phyloP scores from a whole-genome alignment of 2,888 invertebrate genomes.

The Panopea generosa region DNA sequence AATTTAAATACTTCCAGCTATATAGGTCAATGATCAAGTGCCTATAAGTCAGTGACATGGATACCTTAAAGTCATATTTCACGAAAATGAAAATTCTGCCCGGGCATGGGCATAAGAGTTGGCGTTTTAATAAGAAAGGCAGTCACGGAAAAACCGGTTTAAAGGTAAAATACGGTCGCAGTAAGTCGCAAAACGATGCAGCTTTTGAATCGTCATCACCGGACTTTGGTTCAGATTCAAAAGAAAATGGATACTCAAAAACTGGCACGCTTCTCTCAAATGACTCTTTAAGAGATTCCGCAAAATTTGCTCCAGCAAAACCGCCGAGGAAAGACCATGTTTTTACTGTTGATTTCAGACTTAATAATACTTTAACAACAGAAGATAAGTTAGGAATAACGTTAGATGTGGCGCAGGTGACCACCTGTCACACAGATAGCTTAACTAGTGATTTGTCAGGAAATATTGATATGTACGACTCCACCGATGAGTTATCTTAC shows the following conservation, averaged over 20 bases:
- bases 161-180: conserved; percentile 49
- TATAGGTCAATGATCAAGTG: too few species aligned
- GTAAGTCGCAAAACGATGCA: conserved; percentile 60
- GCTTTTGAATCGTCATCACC: conserved; percentile 26
- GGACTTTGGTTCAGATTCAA: conserved; percentile 28
- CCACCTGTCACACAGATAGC: conserved; percentile 44
- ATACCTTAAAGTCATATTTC: conserved; percentile 78
- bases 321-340: conserved; percentile 79
- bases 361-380: conserved; percentile 20
- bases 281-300: conserved; percentile 15
- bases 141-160: conserved; percentile 41
- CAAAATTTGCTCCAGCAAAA: conserved; percentile 75
- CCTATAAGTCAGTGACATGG: conserved; percentile 60
- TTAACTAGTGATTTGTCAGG: conserved; percentile 34
- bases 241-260: conserved; percentile 44
- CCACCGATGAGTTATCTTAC: conserved; percentile 51
- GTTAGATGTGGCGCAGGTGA: conserved; percentile 64
- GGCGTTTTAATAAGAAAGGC: conserved; percentile 53
- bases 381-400: conserved; percentile 70
- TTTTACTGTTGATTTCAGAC: conserved; percentile 70
- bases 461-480: conserved; percentile 34
- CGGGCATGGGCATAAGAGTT: conserved; percentile 58
- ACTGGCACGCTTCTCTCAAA: conserved; percentile 32
- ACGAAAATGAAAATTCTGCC: conserved; percentile 69
- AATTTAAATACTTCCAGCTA: too few species aligned